These are phyloP conservation scores for Desmophyllum pertusum DNA, from an alignment of 92 coral and sea anemone species.

Conservation along the genomic window DNA sequence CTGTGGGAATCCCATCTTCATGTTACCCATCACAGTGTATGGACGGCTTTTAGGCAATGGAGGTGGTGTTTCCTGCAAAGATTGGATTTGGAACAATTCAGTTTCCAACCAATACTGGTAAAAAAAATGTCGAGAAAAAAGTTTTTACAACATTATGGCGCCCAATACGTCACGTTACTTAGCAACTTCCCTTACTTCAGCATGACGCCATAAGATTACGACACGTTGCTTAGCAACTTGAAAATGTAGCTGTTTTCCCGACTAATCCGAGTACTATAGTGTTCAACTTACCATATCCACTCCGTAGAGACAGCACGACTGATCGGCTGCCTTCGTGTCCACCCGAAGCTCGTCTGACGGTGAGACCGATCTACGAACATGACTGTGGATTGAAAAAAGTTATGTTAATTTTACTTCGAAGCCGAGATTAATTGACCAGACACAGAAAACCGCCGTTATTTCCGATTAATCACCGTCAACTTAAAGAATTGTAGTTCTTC, in stretches of 20 bases:
- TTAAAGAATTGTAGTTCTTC: no score
- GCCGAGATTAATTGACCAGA: background rate
- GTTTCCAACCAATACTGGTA: background rate
- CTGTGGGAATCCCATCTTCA: conserved; percentile 99
- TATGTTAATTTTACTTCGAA: background rate
- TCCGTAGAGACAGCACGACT: conserved; percentile 79
- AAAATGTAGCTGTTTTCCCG: background rate
- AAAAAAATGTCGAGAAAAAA: no score
- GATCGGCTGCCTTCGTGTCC: conserved; percentile 80
- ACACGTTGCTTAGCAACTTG: no score
- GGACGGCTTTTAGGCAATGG: conserved; percentile 93
- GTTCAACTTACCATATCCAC: conserved; percentile 77
- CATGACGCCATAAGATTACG: no score
- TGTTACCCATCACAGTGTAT: conserved; percentile 95
- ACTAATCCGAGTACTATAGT: background rate
- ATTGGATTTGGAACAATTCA: background rate
- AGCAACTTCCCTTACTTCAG: no score
- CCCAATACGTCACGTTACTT: no score
- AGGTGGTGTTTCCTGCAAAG: conserved; percentile 83
- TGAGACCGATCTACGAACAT: conserved; percentile 46
- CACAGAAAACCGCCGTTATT: background rate
- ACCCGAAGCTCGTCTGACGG: conserved; percentile 79
- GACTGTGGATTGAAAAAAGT: conserved; percentile 16
- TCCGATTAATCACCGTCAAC: background rate
- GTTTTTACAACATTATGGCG: no score